A percentile compares a stretch with the other conserved stretches of the same genome.
Conservation (phyloP, 2,888 invertebrate genomes). For the Patella caerulea region DNA sequence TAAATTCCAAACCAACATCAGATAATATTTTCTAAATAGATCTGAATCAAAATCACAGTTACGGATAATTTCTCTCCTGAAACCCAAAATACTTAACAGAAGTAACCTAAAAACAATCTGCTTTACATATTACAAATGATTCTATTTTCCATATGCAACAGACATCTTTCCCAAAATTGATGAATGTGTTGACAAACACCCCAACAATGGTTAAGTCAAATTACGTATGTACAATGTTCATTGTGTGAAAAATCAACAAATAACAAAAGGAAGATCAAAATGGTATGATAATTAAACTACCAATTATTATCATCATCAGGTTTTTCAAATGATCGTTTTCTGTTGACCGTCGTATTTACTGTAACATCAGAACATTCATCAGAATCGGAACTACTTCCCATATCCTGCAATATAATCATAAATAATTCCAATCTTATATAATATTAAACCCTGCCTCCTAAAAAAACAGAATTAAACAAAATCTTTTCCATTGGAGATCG, state of each 20-base stretch:
- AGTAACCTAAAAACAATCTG: too few species aligned
- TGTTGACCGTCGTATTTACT: constrained; percentile 57
- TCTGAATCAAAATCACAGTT: too few species aligned
- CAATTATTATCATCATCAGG: constrained; percentile 23
- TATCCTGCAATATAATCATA: constrained; percentile 17
- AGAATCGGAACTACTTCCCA: constrained; percentile 61
- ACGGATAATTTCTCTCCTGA: too few species aligned
- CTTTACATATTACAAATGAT: too few species aligned
- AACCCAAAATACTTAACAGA: too few species aligned
- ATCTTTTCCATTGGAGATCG: too few species aligned
- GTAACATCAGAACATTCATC: constrained; percentile 64
- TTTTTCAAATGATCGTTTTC: constrained; percentile 49
- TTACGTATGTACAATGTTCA: background rate
- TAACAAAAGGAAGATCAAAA: too few species aligned
- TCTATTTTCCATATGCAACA: too few species aligned
- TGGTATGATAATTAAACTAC: background rate
- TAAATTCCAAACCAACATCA: too few species aligned
- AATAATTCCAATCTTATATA: background rate
- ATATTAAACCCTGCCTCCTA: background rate
- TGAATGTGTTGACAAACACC: background rate
- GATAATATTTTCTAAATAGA: too few species aligned
- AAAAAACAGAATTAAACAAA: too few species aligned
- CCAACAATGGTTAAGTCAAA: background rate
- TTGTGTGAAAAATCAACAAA: too few species aligned
- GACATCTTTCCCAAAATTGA: background rate